Percentiles rank a stretch among this genome's conserved stretches.
phyloP scores from a whole-genome alignment of 1,140 invertebrate species.

The Cyrtorhinus lividipennis region DNA sequence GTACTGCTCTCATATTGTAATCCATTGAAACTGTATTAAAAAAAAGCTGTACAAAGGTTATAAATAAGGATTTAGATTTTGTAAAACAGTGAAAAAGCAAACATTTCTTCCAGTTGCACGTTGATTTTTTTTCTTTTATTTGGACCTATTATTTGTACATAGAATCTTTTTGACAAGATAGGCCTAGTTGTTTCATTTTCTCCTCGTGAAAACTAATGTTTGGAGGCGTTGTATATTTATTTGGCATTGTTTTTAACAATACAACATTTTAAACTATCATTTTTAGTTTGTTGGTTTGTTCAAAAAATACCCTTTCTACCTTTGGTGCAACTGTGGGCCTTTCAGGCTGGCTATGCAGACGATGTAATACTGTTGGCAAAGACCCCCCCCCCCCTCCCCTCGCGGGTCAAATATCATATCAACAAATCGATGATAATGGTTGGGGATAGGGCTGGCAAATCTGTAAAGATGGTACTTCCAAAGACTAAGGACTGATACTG shows the following conservation, averaged over 20 bases:
- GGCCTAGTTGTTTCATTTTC: constrained; percentile 17
- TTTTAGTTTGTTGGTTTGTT: background rate
- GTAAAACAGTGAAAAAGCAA: constrained; percentile 13
- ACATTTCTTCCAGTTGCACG: constrained; percentile 9
- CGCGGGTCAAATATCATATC: too few relatives aligned
- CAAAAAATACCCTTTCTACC: too few relatives aligned
- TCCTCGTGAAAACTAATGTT: constrained; percentile 14
- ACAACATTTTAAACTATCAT: constrained; percentile 17
- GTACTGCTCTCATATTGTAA: constrained; percentile 16
- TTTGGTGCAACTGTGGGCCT: too few relatives aligned
- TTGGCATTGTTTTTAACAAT: constrained; percentile 20
- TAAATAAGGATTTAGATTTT: constrained; percentile 19
- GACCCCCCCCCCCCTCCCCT: too few relatives aligned
- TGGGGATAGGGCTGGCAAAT: too few relatives aligned
- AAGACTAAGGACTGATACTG: too few relatives aligned
- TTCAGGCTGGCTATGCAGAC: too few relatives aligned
- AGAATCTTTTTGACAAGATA: constrained; percentile 12
- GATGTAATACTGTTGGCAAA: too few relatives aligned
- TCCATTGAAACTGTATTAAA: constrained; percentile 1
- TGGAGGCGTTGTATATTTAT: constrained; percentile 16
- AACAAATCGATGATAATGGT: too few relatives aligned
- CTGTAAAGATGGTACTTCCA: too few relatives aligned
- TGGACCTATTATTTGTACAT: too few relatives aligned
- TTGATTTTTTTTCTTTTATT: constrained; percentile 3
- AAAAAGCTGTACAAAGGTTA: constrained; percentile 14